These are phyloP conservation scores for Lytechinus variegatus DNA, from an alignment of 35 echinoderm and acorn worm species.

Conservation along the genomic window DNA sequence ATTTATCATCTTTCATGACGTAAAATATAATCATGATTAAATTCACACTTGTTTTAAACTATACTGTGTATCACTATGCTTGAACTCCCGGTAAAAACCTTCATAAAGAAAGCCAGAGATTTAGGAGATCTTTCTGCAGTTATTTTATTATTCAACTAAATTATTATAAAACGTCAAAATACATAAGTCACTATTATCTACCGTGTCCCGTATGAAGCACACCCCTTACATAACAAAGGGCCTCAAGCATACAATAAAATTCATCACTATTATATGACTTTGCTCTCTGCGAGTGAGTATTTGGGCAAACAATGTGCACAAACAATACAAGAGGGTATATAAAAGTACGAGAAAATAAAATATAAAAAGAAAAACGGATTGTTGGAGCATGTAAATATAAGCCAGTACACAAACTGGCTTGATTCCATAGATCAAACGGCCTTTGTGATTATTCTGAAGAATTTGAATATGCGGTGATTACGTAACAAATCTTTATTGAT, in stretches of 20 bases:
- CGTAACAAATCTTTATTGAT: slow-evolving; percentile 50
- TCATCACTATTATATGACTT: slow-evolving; percentile 35
- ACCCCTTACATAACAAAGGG: background rate
- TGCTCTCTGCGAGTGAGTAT: background rate
- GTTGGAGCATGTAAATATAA: slow-evolving; percentile 34
- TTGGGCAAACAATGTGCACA: slow-evolving; percentile 46
- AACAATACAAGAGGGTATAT: background rate
- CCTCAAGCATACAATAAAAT: slow-evolving; percentile 14
- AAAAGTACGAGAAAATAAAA: background rate
- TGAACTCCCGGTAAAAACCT: no score
- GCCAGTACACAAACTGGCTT: background rate
- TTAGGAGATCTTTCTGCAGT: no score
- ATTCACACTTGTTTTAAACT: no score
- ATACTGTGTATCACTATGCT: no score
- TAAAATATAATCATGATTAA: no score
- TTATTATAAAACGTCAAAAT: background rate
- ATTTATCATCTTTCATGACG: no score
- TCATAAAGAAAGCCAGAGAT: no score
- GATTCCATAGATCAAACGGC: background rate
- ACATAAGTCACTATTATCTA: background rate
- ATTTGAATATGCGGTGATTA: slow-evolving; percentile 45
- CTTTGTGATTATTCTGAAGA: slow-evolving; percentile 17
- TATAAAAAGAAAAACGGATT: background rate
- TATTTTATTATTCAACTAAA: background rate
- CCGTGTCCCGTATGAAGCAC: background rate